These are phyloP conservation scores for Odontomyia ornata DNA, from an alignment of 2,888 invertebrate species.

Conservation along the genomic window DNA sequence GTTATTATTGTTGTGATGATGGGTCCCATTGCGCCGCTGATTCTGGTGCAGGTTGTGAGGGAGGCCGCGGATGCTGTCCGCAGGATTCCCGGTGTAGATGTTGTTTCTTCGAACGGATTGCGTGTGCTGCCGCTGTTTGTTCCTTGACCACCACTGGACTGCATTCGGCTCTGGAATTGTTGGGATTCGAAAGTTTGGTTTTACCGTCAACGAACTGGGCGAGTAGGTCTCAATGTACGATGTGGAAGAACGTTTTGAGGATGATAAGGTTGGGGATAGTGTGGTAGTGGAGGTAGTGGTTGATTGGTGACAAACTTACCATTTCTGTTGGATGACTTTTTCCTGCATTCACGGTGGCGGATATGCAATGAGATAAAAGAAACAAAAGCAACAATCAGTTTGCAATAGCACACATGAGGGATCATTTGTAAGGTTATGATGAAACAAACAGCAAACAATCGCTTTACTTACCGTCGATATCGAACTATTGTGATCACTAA, in stretches of 20 bases:
- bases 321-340: constrained; percentile 63
- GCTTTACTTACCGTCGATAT: constrained; percentile 70
- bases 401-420: not conserved
- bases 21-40: constrained; percentile 55
- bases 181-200: constrained; percentile 16
- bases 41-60: constrained; percentile 53
- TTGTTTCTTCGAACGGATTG: constrained; percentile 61
- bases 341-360: constrained; percentile 54
- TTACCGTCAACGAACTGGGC: constrained; percentile 29
- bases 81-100: constrained; percentile 63
- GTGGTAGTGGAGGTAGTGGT: constrained; percentile 49
- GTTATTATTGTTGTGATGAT: constrained; percentile 54
- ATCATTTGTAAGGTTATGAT: not conserved
- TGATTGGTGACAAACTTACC: constrained; percentile 58
- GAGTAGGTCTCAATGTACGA: constrained; percentile 42
- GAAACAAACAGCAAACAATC: not conserved
- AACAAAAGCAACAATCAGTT: not conserved
- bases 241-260: constrained; percentile 24
- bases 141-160: constrained; percentile 63
- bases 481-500: constrained; percentile 71
- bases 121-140: constrained; percentile 61
- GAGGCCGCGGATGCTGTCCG: constrained; percentile 62
- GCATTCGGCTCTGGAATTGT: constrained; percentile 61
- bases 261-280: constrained; percentile 53
- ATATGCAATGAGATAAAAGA: not conserved